Evolutionary conservation across 2,888 invertebrate species (phyloP).

Genomic region (Drosophila conformis): DNA sequence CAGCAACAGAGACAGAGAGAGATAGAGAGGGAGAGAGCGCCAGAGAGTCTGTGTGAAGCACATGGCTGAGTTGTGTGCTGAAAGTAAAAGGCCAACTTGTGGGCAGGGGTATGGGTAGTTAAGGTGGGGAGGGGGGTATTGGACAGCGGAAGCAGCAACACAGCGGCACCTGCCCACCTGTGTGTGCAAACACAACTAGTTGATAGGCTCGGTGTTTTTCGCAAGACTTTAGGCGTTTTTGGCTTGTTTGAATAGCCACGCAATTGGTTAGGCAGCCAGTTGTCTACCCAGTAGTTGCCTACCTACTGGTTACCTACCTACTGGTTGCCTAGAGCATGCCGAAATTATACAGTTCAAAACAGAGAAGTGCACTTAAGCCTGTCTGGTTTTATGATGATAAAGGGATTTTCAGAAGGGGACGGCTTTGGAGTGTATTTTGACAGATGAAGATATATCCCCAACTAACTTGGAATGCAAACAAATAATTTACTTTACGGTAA

Average conservation of each 20-base stretch:
- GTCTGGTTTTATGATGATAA: slow-evolving; percentile 4
- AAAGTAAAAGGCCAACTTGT: slow-evolving; percentile 67
- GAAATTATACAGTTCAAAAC: slow-evolving; percentile 31
- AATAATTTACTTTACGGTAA: not conserved
- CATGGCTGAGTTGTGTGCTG: slow-evolving; percentile 53
- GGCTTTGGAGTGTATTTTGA: not conserved
- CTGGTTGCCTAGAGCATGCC: slow-evolving; percentile 25
- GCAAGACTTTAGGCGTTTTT: slow-evolving; percentile 46
- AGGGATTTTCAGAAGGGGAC: not conserved
- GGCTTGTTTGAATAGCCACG: slow-evolving; percentile 32
- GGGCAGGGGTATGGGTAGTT: slow-evolving; percentile 8
- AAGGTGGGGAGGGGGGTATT: not conserved
- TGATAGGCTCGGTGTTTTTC: slow-evolving; percentile 28
- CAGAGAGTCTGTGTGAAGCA: slow-evolving; percentile 11
- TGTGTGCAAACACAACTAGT: slow-evolving; percentile 28
- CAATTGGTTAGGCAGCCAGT: slow-evolving; percentile 21
- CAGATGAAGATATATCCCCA: not conserved
- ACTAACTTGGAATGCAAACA: not conserved
- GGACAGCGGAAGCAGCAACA: slow-evolving; percentile 17
- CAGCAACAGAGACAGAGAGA: not conserved
- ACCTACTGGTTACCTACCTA: slow-evolving; percentile 16
- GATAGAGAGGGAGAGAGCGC: slow-evolving; percentile 6
- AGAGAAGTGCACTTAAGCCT: slow-evolving; percentile 49
- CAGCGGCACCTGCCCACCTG: slow-evolving; percentile 66
- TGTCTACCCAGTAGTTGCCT: not conserved